Conservation (phyloP, 2,888 invertebrate genomes). For the Cremastinae sp. region DNA sequence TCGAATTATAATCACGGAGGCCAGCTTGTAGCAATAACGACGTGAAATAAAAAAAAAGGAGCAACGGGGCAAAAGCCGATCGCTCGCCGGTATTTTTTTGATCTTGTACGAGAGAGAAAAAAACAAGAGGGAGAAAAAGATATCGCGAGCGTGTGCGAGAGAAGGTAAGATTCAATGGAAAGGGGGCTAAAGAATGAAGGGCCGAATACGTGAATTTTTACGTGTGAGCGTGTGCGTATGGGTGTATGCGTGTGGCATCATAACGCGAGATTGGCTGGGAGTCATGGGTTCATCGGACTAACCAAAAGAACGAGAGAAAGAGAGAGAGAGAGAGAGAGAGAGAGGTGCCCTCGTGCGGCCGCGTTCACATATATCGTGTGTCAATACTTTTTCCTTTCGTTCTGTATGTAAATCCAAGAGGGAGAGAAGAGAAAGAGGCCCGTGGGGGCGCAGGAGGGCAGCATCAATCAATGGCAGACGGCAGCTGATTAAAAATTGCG, state of each 20-base stretch:
- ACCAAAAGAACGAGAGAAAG: conserved; percentile 40
- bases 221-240: conserved; percentile 62
- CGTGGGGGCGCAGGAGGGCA: conserved; percentile 76
- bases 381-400: conserved; percentile 78
- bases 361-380: conserved; percentile 67
- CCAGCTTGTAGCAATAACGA: conserved; percentile 62
- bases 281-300: conserved; percentile 47
- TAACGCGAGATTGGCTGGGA: conserved; percentile 72
- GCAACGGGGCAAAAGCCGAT: conserved; percentile 58
- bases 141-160: conserved; percentile 28
- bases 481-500: conserved; percentile 78
- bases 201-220: conserved; percentile 21
- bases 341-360: conserved; percentile 61
- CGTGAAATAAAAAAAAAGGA: conserved; percentile 61
- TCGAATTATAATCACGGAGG: conserved; percentile 60
- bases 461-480: conserved; percentile 78
- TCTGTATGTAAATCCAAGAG: conserved; percentile 75
- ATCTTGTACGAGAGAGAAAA: conserved; percentile 55
- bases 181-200: conserved; percentile 65
- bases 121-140: conserved; percentile 42
- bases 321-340: conserved; percentile 45
- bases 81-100: conserved; percentile 62
- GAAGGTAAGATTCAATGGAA: conserved; percentile 38
- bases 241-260: conserved; percentile 68
- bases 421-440: conserved; percentile 64